These are phyloP conservation scores for Drosophila lacertosa DNA, from an alignment of 1,140 invertebrate species.

Conservation along the genomic window DNA sequence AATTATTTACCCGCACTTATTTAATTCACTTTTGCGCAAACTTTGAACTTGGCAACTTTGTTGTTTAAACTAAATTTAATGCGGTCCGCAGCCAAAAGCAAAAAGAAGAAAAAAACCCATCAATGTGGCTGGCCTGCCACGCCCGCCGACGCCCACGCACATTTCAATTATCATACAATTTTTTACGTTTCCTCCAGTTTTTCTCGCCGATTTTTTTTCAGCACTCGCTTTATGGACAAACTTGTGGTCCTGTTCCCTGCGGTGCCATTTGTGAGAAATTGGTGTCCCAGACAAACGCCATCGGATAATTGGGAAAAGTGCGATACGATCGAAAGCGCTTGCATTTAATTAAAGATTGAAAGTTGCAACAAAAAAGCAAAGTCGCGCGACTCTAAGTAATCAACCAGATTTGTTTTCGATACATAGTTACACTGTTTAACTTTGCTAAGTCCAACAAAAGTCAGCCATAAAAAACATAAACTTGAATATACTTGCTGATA, in stretches of 20 bases:
- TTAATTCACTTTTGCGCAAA: slow-evolving; percentile 22
- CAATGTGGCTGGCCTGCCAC: slow-evolving; percentile 1
- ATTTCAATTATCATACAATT: slow-evolving; percentile 56
- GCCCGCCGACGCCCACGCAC: slow-evolving; percentile 1
- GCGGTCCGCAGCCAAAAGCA: neutral
- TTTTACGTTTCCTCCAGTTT: neutral
- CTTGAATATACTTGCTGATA: slow-evolving; percentile 5
- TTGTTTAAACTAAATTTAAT: slow-evolving; percentile 4
- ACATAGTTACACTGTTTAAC: too few species aligned
- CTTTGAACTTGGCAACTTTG: slow-evolving; percentile 38
- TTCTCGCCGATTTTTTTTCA: neutral
- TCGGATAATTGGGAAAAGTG: slow-evolving; percentile 21
- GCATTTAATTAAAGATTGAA: slow-evolving; percentile 46
- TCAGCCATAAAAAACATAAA: neutral
- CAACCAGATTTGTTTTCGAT: too few species aligned
- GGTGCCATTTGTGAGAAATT: slow-evolving; percentile 45
- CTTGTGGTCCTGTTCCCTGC: neutral
- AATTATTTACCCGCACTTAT: slow-evolving; percentile 32
- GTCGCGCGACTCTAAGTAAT: too few species aligned
- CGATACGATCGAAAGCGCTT: slow-evolving; percentile 9
- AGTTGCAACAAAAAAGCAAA: neutral
- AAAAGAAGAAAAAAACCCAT: too few species aligned
- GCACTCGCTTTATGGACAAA: neutral
- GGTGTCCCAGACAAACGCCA: slow-evolving; percentile 28
- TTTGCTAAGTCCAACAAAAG: too few species aligned